Evolutionary conservation across 1,140 invertebrate genomes (phyloP), one percentile per base, ranked within the genome.

Genomic region (Cherax quadricarinatus): DNA sequence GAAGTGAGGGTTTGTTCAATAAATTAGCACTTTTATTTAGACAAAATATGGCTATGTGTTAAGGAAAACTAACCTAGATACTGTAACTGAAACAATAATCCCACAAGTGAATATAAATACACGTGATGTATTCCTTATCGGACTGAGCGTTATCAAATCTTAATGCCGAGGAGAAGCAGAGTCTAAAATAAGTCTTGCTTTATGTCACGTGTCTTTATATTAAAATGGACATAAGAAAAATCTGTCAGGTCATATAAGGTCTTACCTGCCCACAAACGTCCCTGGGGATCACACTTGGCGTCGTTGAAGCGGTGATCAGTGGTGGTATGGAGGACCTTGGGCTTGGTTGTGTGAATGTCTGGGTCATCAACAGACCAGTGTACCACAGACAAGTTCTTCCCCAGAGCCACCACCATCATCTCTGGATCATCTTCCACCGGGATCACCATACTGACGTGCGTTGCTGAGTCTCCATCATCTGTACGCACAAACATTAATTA

Each of bases 231-330:
- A 41, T 41, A 41, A 41, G 30, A 41, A 41, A 41, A 41, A 41
- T 41, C 24, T 7, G 10, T 6, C n/a, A 24, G 66, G 30, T 41
- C 30, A 1, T 2, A 41, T 16, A 41, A 41, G 0, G 16, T 21
- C 82, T 30, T 41, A 93, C 92, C 92, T 82, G 94, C 94, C 95
- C 95, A 95, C 7, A 95, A 89, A 16, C 95, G 87, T 6, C 95
- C 95, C 16, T 62, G 92, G 4, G 94, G 88, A 91, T 95, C 95
- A 94, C 95, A 95, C 93, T 95, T 95, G 10, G 94, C 95, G 93
- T 95, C 95, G 92, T 95, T 95, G 57, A 93, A 87, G 48, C 93
- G 91, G 14, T 79, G 18, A n/a, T 94, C 94, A 18, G 95, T 94
- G 41, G 94, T 93, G 10, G 66, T 86, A 18, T 93, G 93, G 57